Base-by-base conservation (phyloP, 2,797 vertebrate species). In the Falco novaeseelandiae region DNA sequence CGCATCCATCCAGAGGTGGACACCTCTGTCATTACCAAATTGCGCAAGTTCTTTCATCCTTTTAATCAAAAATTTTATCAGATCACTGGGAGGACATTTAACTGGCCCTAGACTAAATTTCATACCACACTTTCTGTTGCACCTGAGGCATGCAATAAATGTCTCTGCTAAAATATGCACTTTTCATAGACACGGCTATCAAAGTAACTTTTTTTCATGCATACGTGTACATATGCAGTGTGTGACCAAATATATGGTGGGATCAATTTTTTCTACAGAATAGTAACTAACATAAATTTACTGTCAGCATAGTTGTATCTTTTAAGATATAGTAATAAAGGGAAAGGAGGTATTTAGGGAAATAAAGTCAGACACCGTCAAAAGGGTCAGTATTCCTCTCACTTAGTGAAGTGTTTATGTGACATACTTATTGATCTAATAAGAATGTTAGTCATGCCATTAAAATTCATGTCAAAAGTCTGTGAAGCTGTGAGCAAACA, bases 61-160 rank as follows among this genome's bases (percentile, higher is more conserved):
- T 99, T 99, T 96, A 99, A 99, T 98, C 99, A 99, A 98, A 99
- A 99, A 97, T 99, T 99, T 98, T 99, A 99, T 97, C 99, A 99
- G 98, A 99, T 99, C 97, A 99, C 98, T n/a, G 99, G 99, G 72
- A 98, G 99, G 97, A 99, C 99, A 98, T 99, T 99, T 98, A 99
- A 97, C 97, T 99, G 99, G 99, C 99, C 99, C 93, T 99, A 97
- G 99, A 91, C 30, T 90, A 92, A 94, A 96, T 73, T 93, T 83
- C 97, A 66, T 96, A 85, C 93, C 97, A 98, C 98, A 98, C 93
- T 96, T 66, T 96, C 98, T 98, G 98, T 98, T 98, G 97, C 97
- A 96, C 93, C 97, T 86, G 91, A 98, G 97, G 97, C 90, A 89
- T 92, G 92, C 83, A 86, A 76, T 74, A 74, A 51, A 36, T 94